These are phyloP conservation scores for Emydoidea blandingii DNA, from an alignment of 2,797 vertebrate genomes.

Conservation along the genomic window DNA sequence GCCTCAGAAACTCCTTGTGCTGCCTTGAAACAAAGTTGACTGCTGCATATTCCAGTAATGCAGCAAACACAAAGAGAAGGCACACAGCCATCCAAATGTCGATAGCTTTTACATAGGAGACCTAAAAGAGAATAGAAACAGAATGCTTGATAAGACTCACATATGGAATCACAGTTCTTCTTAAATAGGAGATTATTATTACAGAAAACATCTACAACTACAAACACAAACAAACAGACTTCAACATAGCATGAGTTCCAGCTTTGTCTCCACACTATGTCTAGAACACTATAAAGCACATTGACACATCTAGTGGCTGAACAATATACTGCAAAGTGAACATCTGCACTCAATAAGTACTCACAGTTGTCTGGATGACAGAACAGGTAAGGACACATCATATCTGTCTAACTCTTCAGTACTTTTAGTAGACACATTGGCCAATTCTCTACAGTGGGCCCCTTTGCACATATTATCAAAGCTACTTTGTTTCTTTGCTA, in stretches of 20 bases:
- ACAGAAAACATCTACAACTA: background rate
- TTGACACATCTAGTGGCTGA: background rate
- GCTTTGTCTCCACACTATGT: background rate
- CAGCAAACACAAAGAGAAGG: slow-evolving; percentile 98
- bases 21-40: slow-evolving; percentile 99
- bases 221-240: background rate
- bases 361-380: background rate
- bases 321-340: background rate
- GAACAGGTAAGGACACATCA: background rate
- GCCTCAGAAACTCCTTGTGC: slow-evolving; percentile 97
- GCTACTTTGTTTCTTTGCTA: background rate
- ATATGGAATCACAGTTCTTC: background rate
- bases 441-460: background rate
- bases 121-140: slow-evolving; percentile 79
- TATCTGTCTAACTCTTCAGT: background rate
- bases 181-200: background rate
- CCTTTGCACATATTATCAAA: background rate
- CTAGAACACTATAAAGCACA: background rate
- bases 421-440: background rate
- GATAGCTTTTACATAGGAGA: slow-evolving; percentile 99
- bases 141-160: background rate
- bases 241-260: background rate
- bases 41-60: slow-evolving; percentile 96
- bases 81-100: slow-evolving; percentile 99
- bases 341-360: background rate